Evolutionary conservation across 1,140 invertebrate species (phyloP).

Genomic region (Carposina sasakii): DNA sequence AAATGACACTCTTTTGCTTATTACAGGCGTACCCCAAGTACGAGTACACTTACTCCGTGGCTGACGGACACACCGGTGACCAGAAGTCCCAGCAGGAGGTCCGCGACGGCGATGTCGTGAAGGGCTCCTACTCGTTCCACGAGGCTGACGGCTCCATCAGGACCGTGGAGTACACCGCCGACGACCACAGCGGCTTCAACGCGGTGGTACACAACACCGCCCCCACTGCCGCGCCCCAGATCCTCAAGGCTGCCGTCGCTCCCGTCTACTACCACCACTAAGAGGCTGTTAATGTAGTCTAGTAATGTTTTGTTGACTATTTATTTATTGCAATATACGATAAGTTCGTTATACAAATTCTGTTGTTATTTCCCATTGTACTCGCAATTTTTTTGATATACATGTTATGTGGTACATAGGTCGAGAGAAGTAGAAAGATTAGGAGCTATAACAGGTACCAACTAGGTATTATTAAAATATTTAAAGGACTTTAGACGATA

Average conservation of each 20-base stretch:
- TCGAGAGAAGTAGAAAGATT: no score
- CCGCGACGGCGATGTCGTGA: slow-evolving; percentile 69
- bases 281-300: not conserved
- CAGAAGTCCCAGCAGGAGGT: slow-evolving; percentile 70
- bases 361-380: no score
- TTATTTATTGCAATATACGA: slow-evolving; percentile 14
- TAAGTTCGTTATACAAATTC: no score
- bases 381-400: no score
- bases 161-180: slow-evolving; percentile 70
- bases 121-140: slow-evolving; percentile 70
- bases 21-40: slow-evolving; percentile 59
- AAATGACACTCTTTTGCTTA: no score
- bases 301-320: slow-evolving; percentile 2
- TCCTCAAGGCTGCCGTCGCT: slow-evolving; percentile 9
- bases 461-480: no score
- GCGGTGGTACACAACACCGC: slow-evolving; percentile 14
- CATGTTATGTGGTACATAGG: no score
- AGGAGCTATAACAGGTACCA: no score
- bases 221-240: slow-evolving; percentile 13
- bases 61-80: slow-evolving; percentile 69
- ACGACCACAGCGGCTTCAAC: slow-evolving; percentile 58
- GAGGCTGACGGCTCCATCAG: slow-evolving; percentile 72
- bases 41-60: slow-evolving; percentile 70
- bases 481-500: no score
- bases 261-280: slow-evolving; percentile 10